Conservation (phyloP, 2,797 vertebrate species). For the Dallia pectoralis region DNA sequence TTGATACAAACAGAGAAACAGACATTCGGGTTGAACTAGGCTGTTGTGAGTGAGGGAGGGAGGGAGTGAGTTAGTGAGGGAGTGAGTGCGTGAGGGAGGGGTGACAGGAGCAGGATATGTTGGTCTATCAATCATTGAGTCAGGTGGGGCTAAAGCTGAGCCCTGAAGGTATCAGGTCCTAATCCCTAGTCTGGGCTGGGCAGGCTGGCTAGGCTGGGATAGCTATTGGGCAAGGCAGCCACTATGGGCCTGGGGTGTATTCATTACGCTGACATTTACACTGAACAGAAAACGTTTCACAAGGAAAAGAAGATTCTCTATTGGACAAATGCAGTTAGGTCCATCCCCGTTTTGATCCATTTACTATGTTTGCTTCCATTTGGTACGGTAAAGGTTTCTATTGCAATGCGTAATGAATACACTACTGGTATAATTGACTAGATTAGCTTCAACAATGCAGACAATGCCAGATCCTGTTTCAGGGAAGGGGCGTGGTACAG, state of each 20-base stretch:
- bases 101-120: conserved; percentile 5
- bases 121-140: conserved; percentile 29
- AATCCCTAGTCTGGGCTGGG: conserved; percentile 52
- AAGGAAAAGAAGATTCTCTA: no score
- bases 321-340: no score
- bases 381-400: conserved; percentile 34
- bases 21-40: conserved; percentile 39
- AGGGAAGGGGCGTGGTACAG: conserved; percentile 59
- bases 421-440: conserved; percentile 65
- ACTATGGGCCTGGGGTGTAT: conserved; percentile 57
- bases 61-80: background rate
- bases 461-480: conserved; percentile 72
- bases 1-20: conserved; percentile 49
- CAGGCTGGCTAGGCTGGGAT: conserved; percentile 35
- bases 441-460: conserved; percentile 74
- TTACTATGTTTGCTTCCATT: no score
- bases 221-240: conserved; percentile 49
- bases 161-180: conserved; percentile 37
- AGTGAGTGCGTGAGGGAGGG: conserved; percentile 23
- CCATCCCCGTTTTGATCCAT: no score
- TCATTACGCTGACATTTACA: no score
- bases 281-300: no score
- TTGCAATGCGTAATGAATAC: no score
- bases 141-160: conserved; percentile 17
- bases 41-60: background rate